Base-by-base conservation (phyloP, 2,888 invertebrate genomes). In the Erebia aethiops region DNA sequence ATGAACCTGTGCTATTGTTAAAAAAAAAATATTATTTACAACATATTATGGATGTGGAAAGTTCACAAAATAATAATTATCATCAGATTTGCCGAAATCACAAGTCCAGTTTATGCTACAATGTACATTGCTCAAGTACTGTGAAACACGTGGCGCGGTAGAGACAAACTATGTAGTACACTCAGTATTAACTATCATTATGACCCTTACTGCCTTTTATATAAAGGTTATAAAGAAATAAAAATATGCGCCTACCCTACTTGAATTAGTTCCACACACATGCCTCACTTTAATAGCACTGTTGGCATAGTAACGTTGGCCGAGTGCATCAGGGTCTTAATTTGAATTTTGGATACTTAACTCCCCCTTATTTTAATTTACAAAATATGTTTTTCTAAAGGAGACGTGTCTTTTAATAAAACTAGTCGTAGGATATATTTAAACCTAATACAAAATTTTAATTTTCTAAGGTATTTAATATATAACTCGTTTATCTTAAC, bases 251-350 rank as follows among this genome's bases (percentile, higher is more conserved):
- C 61, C 41, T 61, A 64, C 70, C 56, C 52, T 70, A 74, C 71
- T 70, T 71, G 72, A 74, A 77, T 78, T 79, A 78, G 77, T 79
- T 76, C 74, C 77, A 77, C 76, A 71, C 78, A 78, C 77, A 79
- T 79, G 79, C 78, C 61, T 68, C 74, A 67, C 71, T 74, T 76
- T 78, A 78, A 78, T 75, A 72, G 69, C 69, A 72, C 70, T 62
- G 75, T 75, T 73, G 76, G 68, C 75, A 75, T 75, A 76, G 73
- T 71, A 75, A 77, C 76, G 70, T 68, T 64, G 67, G 65, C 72
- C 74, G 70, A 78, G 73, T 76, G 77, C 71, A 71, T 63, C 75
- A 68, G 67, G 70, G 60, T 70, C 73, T 74, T 73, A 70, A 76
- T 77, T 76, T 77, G 69, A 70, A 74, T 73, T 72, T 72, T 66